Percentiles rank a stretch among this genome's conserved stretches.
phyloP scores from a whole-genome alignment of 2,888 invertebrate species.

The Tetanocera ferruginea region DNA sequence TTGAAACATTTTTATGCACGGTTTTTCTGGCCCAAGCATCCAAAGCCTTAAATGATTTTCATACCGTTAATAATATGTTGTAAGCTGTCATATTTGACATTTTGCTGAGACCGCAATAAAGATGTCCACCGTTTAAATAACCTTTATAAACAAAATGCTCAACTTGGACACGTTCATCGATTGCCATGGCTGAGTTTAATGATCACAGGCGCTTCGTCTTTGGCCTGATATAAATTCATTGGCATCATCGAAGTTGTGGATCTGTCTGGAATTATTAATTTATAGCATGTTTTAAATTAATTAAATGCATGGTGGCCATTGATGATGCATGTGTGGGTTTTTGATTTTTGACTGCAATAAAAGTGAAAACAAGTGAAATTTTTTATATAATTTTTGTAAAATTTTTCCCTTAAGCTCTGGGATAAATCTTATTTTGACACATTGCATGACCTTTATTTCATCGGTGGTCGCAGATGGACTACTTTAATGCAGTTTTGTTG shows the following conservation, averaged over 20 bases:
- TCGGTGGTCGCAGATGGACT: too few relatives aligned
- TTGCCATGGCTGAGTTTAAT: background rate
- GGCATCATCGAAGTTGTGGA: background rate
- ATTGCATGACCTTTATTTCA: too few relatives aligned
- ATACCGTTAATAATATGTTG: slow-evolving; percentile 55
- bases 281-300: slow-evolving; percentile 26
- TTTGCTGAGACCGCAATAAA: slow-evolving; percentile 27
- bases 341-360: background rate
- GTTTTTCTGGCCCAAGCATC: slow-evolving; percentile 13
- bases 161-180: background rate
- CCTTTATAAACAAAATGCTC: background rate
- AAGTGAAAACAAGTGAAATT: slow-evolving; percentile 12
- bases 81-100: slow-evolving; percentile 53
- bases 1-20: slow-evolving; percentile 52
- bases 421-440: too few relatives aligned
- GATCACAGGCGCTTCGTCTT: background rate
- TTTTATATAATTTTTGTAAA: too few relatives aligned
- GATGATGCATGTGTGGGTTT: background rate
- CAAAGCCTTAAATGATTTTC: slow-evolving; percentile 37
- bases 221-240: background rate
- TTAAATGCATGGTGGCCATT: slow-evolving; percentile 21
- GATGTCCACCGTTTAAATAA: slow-evolving; percentile 15
- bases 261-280: slow-evolving; percentile 20
- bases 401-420: too few relatives aligned
- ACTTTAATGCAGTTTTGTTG: too few relatives aligned